Evolutionary conservation across 2,113 vertebrate genomes (phyloP).

Genomic region (Laticauda colubrina): DNA sequence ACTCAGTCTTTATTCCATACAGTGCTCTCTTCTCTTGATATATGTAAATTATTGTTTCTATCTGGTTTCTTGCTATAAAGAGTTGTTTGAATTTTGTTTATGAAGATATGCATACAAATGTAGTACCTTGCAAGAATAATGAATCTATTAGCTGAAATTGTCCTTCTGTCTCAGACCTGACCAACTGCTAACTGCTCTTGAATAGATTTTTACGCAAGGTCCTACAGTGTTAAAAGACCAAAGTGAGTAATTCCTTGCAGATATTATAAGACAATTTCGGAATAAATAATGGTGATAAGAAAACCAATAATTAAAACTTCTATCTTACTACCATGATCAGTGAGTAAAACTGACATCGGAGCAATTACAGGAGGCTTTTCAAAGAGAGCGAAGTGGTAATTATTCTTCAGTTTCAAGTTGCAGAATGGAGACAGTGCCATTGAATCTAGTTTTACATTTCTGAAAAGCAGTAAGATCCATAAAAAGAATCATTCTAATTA

Average conservation of each 20-base stretch:
- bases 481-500: neutral
- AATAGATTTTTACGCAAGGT: neutral
- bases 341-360: neutral
- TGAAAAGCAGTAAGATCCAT: neutral
- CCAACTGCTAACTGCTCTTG: neutral
- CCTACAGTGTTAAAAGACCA: neutral
- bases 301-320: neutral
- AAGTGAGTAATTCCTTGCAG: neutral
- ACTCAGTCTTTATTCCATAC: neutral
- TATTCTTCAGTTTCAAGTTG: neutral
- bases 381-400: neutral
- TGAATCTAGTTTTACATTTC: neutral
- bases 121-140: constrained; percentile 30
- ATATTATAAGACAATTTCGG: neutral
- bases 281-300: neutral
- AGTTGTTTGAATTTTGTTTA: constrained; percentile 43
- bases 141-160: neutral
- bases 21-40: constrained; percentile 27
- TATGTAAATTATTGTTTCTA: constrained; percentile 56
- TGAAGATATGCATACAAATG: constrained; percentile 54
- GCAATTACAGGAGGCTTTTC: neutral
- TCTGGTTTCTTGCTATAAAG: constrained; percentile 39
- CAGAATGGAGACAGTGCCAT: neutral
- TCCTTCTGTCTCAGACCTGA: neutral
- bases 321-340: neutral